These are phyloP conservation scores for Poliocrania exsul DNA, from an alignment of 2,797 vertebrate genomes.

Conservation along the genomic window DNA sequence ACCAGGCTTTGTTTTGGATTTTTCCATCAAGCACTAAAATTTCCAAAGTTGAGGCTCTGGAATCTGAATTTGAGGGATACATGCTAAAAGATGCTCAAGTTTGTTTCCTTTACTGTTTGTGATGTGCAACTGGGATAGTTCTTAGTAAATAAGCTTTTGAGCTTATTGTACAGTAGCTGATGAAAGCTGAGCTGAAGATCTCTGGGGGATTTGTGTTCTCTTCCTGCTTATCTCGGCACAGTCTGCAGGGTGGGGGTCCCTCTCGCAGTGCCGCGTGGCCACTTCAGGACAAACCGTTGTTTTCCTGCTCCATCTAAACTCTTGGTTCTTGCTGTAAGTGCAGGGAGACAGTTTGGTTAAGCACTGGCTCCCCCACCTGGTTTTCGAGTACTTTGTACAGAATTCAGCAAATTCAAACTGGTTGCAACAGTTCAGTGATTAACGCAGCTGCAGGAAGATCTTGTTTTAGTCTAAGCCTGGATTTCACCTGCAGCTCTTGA, in stretches of 20 bases:
- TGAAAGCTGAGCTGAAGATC: background rate
- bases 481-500: background rate
- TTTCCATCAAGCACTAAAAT: slow-evolving; percentile 14
- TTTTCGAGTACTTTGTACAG: background rate
- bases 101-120: background rate
- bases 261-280: background rate
- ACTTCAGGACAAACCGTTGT: background rate
- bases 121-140: background rate
- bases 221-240: background rate
- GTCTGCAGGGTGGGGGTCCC: background rate
- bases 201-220: background rate
- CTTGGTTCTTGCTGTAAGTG: accelerated
- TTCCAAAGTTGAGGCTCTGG: background rate
- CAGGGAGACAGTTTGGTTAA: background rate
- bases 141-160: background rate
- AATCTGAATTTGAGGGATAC: background rate
- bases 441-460: background rate
- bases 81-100: background rate
- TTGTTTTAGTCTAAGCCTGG: background rate
- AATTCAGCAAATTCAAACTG: background rate
- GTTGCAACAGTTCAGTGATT: background rate
- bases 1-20: slow-evolving; percentile 41
- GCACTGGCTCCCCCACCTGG: slow-evolving; percentile 32
- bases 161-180: background rate
- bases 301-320: background rate